Evolutionary conservation across 1,140 invertebrate species (phyloP), one percentile per base, ranked within the genome.

Genomic region (Pomphorhynchus laevis): DNA sequence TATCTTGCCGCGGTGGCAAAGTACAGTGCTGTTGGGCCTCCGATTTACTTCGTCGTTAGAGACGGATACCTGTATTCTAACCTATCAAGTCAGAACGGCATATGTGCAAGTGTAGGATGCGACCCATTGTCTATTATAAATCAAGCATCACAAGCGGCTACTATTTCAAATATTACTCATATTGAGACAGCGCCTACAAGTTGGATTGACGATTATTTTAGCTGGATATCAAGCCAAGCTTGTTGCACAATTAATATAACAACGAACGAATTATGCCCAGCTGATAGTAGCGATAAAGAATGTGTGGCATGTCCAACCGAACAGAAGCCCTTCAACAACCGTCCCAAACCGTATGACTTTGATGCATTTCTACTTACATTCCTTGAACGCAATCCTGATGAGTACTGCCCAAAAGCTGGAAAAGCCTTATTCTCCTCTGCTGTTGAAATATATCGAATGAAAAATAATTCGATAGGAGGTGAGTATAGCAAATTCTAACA

Each of bases 151-250:
- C 53, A 66, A 25, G 71, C 74, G 6, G 62, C 72, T 0, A 59
- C 62, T 40, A 58, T 65, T 46, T 55, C 67, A 4, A 57, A 69
- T 20, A 59, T 68, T 40, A 71, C 76, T 0, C 80, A 67, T 46
- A 71, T 86, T 43, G 66, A 69, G 4, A 63, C 67, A 35, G 64
- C 67, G 35, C 65, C 74, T 0, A 67, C 66, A 23, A 77, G 73
- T 3, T 89, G 80, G 80, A 51, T 89, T 18, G 80, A 86, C 50
- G 76, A 82, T 55, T 86, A 74, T 49, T 66, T 72, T 41, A 70
- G 72, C 50, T 89, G 79, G 77, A 56, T 64, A n/a, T 20, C 31
- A 12, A 25, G 46, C 47, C 34, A 47, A n/a, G 44, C 48, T 12
- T 63, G 61, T 48, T 64, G 62, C 48, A 51, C 49, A 25, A 46